These are phyloP conservation scores for Odontocolon sp. DNA, from an alignment of 2,888 invertebrate genomes.

Conservation along the genomic window DNA sequence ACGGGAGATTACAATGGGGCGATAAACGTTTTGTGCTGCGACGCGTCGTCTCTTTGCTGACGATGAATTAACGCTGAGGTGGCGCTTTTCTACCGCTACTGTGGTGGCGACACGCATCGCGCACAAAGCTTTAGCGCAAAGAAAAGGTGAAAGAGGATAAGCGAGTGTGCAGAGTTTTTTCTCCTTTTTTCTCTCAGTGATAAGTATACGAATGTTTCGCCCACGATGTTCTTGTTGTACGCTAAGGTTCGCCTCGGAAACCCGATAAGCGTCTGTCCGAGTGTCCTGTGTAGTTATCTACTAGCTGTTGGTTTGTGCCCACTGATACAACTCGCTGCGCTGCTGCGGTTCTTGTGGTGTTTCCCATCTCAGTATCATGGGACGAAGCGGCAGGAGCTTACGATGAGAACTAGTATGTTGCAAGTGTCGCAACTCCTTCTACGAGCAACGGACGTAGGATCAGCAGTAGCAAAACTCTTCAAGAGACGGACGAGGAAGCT, in stretches of 20 bases:
- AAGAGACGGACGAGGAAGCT: too few relatives aligned
- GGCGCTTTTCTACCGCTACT: not conserved
- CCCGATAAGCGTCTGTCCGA: slow-evolving; percentile 55
- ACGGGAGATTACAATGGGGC: slow-evolving; percentile 40
- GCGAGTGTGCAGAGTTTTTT: not conserved
- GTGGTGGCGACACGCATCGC: not conserved
- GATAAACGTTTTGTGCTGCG: slow-evolving; percentile 41
- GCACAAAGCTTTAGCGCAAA: too few relatives aligned
- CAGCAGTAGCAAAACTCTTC: too few relatives aligned
- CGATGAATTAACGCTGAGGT: slow-evolving; percentile 6
- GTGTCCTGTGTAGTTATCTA: not conserved
- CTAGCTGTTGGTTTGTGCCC: not conserved
- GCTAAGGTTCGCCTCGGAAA: slow-evolving; percentile 53
- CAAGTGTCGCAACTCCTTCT: too few relatives aligned
- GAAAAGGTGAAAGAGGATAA: not conserved
- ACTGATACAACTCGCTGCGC: too few relatives aligned
- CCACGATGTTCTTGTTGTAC: slow-evolving; percentile 61
- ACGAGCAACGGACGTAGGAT: too few relatives aligned
- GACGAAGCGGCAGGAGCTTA: not conserved
- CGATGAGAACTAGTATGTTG: too few relatives aligned
- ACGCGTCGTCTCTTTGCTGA: slow-evolving; percentile 8
- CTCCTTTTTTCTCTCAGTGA: slow-evolving; percentile 18
- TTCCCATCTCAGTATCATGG: not conserved
- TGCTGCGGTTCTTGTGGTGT: not conserved
- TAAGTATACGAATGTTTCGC: slow-evolving; percentile 65